Percentiles rank a stretch among this genome's conserved stretches.
Conservation (phyloP, 1,140 invertebrate species). For the Drosophila tani region DNA sequence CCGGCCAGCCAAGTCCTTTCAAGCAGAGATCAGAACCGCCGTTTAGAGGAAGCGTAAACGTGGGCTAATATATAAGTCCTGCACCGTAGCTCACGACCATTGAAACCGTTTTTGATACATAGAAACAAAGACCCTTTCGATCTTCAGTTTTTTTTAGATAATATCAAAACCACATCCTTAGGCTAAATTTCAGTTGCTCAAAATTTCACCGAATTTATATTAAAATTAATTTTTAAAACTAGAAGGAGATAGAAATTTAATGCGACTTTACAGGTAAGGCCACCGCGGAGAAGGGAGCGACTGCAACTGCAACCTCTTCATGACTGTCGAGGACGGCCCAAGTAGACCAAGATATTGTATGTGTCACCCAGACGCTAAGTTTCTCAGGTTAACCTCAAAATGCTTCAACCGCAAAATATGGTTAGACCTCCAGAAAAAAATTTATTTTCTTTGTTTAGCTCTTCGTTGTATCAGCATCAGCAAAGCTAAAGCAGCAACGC, state of each 20-base stretch:
- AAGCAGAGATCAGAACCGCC: not conserved
- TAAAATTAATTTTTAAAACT: not conserved
- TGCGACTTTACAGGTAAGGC: not conserved
- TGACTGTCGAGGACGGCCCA: too few relatives aligned
- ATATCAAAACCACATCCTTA: not conserved
- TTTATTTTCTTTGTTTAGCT: too few relatives aligned
- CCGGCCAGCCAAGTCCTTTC: not conserved
- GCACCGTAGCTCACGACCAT: slow-evolving; percentile 50
- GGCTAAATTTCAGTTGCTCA: not conserved
- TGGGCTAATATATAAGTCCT: slow-evolving; percentile 39
- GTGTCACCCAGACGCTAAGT: too few relatives aligned
- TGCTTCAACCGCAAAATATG: too few relatives aligned
- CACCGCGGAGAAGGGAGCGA: not conserved
- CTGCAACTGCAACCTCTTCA: too few relatives aligned
- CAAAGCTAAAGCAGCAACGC: too few relatives aligned
- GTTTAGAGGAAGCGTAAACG: slow-evolving; percentile 56
- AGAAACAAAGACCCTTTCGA: not conserved
- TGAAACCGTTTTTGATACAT: slow-evolving; percentile 51
- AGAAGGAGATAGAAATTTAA: not conserved
- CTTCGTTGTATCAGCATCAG: too few relatives aligned
- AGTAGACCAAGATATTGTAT: too few relatives aligned
- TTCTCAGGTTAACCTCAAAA: not conserved
- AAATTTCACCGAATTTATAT: not conserved
- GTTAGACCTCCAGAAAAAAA: too few relatives aligned
- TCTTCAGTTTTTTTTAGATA: not conserved